Base-by-base conservation (phyloP, 2,888 invertebrate genomes). In the Gastracanthus pulcherrimus region DNA sequence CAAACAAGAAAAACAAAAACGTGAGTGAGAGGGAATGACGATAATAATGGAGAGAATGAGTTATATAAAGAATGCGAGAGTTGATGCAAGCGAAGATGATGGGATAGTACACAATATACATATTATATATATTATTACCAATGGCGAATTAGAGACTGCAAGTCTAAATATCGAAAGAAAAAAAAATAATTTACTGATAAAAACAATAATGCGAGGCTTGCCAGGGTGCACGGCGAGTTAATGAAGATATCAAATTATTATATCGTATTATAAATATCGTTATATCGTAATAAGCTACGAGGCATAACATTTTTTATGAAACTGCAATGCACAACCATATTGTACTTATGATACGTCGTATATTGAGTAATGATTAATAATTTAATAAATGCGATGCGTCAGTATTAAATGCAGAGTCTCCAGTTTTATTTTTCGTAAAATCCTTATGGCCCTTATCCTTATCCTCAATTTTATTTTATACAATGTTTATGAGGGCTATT, bases 281-380 rank as follows among this genome's bases (percentile, higher is more conserved):
- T 80, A 84, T 74, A 84, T 77, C 80, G 60, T 81, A 76, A 67
- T 85, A 88, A 89, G 87, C 87, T 88, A 88, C 82, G 83, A 88
- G 76, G 87, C 89, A 87, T 89, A 87, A 89, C 86, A 86, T 91
- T 91, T 90, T 91, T 88, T 91, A 90, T 89, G 88, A 90, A 89
- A 90, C 88, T 89, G 89, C 89, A 89, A 90, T 90, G 89, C 90
- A 91, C 90, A 91, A 91, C 87, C 86, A 86, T 90, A 89, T 89
- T 89, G 88, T 90, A 90, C 85, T 88, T 89, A 84, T 64, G 78
- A 84, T 84, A 85, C 88, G 88, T 86, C 87, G 85, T 89, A 88
- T 77, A 81, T 79, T 76, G 80, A 70, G 69, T 81, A 78, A 81
- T 71, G 38, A 80, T 77, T 77, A 78, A 77, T 81, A 78, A 87